phyloP scores from a whole-genome alignment of 2,797 vertebrate species.

The Monodelphis domestica region DNA sequence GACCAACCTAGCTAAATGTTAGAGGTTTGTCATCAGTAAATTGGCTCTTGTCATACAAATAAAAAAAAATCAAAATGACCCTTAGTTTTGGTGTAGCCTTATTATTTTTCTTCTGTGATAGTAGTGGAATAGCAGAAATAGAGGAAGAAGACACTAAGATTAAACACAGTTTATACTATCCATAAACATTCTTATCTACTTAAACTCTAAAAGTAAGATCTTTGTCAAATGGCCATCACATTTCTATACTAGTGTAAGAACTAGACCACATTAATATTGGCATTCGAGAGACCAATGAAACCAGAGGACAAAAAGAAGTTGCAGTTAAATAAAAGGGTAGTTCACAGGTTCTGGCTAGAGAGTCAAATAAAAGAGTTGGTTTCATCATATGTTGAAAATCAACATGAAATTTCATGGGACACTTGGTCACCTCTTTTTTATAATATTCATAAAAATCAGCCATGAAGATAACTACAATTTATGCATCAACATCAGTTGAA shows the following conservation, averaged over 20 bases:
- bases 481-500: background rate
- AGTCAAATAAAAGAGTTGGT: background rate
- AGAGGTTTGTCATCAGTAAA: background rate
- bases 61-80: background rate
- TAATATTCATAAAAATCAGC: background rate
- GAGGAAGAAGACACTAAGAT: no score
- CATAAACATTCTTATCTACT: background rate
- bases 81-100: background rate
- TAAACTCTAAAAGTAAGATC: background rate
- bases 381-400: background rate
- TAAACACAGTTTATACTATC: background rate
- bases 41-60: background rate
- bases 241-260: background rate
- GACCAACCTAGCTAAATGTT: background rate
- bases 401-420: background rate
- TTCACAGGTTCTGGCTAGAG: background rate
- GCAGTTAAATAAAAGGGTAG: background rate
- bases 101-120: no score
- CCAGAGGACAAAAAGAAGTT: background rate
- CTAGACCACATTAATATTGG: background rate
- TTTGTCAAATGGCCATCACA: background rate
- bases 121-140: no score
- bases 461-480: background rate
- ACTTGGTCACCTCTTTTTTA: background rate
- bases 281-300: background rate